Evolutionary conservation across 2,797 vertebrate species (phyloP).

Genomic region (Allobates femoralis): DNA sequence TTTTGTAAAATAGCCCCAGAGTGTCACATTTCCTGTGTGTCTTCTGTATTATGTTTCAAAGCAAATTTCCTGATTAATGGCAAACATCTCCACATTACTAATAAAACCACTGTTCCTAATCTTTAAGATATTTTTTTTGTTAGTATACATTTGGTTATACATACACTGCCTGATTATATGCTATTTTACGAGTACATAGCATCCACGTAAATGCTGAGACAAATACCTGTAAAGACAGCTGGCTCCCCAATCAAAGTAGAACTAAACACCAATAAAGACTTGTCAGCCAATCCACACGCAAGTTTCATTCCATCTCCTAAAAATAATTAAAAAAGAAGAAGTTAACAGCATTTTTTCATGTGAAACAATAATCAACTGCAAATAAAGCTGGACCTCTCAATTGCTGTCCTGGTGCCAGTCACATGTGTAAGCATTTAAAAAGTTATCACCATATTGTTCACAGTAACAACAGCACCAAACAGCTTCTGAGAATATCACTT

Average conservation of each 20-base stretch:
- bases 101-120: too few relatives aligned
- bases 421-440: conserved; percentile 8
- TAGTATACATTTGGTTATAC: neutral
- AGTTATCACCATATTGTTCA: neutral
- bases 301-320: conserved; percentile 85
- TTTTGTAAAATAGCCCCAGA: too few relatives aligned
- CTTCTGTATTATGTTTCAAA: too few relatives aligned
- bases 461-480: conserved; percentile 1
- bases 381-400: conserved; percentile 26
- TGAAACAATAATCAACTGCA: neutral
- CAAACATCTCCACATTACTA: too few relatives aligned
- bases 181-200: neutral
- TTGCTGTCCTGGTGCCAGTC: neutral
- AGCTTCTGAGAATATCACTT: neutral
- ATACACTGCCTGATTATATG: neutral
- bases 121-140: too few relatives aligned
- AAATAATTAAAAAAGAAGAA: conserved; percentile 57
- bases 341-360: neutral
- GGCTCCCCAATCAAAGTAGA: conserved; percentile 76
- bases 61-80: too few relatives aligned
- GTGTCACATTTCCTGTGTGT: too few relatives aligned
- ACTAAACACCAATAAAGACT: conserved; percentile 78
- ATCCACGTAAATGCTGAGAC: neutral
- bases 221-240: conserved; percentile 84
- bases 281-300: conserved; percentile 87